These are phyloP conservation scores for Lamellibrachia columna DNA, from an alignment of 2,888 invertebrate genomes.

Conservation along the genomic window DNA sequence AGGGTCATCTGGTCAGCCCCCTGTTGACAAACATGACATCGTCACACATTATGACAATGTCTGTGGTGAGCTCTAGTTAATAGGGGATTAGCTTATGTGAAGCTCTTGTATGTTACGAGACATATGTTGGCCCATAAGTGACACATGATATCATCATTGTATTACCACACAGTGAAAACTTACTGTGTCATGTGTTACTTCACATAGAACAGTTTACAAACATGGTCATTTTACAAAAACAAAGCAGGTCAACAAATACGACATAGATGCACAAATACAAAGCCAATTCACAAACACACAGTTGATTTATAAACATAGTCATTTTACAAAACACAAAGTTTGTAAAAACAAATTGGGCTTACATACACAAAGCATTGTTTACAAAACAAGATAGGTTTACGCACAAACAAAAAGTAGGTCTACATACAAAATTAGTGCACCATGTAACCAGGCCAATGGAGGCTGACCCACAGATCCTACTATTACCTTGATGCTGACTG, in stretches of 20 bases:
- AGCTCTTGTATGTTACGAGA: too few relatives aligned
- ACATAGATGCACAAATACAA: not conserved
- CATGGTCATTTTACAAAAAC: too few relatives aligned
- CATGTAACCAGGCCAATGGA: too few relatives aligned
- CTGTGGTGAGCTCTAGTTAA: too few relatives aligned
- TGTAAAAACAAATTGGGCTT: not conserved
- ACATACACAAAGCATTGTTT: not conserved
- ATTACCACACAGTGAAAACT: not conserved
- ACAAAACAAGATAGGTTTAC: not conserved
- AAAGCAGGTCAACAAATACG: not conserved
- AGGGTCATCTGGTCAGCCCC: constrained; percentile 65
- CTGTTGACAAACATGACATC: constrained; percentile 42
- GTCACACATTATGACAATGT: not conserved
- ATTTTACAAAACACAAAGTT: too few relatives aligned
- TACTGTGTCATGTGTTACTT: not conserved
- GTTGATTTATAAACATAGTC: not conserved
- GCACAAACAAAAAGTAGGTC: too few relatives aligned
- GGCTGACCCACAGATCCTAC: too few relatives aligned
- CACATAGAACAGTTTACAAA: not conserved
- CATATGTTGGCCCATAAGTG: too few relatives aligned
- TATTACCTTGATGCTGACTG: too few relatives aligned
- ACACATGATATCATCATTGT: too few relatives aligned
- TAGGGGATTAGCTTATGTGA: too few relatives aligned
- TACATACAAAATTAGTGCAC: too few relatives aligned
- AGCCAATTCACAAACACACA: not conserved